These are phyloP conservation scores for Notarius quadriscutis DNA, from an alignment of 2,113 vertebrate species.

Conservation along the genomic window DNA sequence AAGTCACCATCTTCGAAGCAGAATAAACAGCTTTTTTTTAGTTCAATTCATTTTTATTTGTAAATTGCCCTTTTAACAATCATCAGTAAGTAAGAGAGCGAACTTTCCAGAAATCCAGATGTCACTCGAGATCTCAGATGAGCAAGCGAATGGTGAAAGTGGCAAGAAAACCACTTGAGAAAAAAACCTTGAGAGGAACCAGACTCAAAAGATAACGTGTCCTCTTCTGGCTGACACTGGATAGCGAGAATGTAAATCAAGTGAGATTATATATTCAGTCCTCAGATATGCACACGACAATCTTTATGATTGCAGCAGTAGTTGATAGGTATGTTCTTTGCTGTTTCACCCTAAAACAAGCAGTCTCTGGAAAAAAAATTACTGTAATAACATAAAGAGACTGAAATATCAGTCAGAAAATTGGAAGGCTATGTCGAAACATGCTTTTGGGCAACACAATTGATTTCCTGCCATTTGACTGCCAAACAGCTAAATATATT, in stretches of 20 bases:
- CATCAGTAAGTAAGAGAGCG: not conserved
- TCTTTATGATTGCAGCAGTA: not conserved
- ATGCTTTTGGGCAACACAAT: not conserved
- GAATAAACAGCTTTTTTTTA: not conserved
- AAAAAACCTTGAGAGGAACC: not conserved
- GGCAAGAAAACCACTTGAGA: not conserved
- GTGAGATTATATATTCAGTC: not conserved
- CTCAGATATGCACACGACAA: not conserved
- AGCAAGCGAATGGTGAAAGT: not conserved
- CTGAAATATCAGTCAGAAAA: not conserved
- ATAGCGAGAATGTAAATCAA: not conserved
- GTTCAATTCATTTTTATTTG: not conserved
- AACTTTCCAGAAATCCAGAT: not conserved
- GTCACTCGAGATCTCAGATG: not conserved
- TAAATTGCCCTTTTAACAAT: not conserved
- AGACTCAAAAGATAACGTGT: not conserved
- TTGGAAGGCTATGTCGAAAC: not conserved
- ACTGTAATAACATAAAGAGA: not conserved
- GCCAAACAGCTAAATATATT: not conserved
- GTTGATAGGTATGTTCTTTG: not conserved
- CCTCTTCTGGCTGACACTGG: not conserved
- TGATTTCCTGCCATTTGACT: too few relatives aligned
- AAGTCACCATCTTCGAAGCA: not conserved
- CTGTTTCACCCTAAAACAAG: not conserved
- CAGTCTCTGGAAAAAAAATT: not conserved